Base-by-base conservation (phyloP, 2,113 vertebrate genomes). In the Thinocorus orbignyianus region DNA sequence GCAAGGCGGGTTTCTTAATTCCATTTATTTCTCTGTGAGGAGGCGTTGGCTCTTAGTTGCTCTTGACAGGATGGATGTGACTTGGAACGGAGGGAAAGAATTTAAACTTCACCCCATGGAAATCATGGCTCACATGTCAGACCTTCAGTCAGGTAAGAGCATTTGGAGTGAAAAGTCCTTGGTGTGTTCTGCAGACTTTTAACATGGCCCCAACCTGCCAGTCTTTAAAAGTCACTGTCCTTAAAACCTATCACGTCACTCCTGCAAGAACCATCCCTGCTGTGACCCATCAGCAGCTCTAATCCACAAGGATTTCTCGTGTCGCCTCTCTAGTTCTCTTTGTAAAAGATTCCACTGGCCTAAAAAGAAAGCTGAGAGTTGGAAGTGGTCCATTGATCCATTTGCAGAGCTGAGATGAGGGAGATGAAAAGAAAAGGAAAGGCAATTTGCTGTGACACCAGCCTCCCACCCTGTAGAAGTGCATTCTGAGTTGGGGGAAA, bases 41-140 rank as follows among this genome's bases (percentile, higher is more conserved):
- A 52, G 13, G 33, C 22, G 39, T 26, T 81, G 52, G 44, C 6
- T 72, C 33, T 64, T 49, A 0, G 0, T 7, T 35, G n/a, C 4
- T 85, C 70, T 76, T 55, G 39, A 41, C 51, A 79, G 44, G n/a
- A 25, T 48, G 25, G 33, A n/a, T 65, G 66, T 48, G 48, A 31
- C 5, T 42, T 61, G 33, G 30, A 46, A 22, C 15, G 12, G 39
- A 92, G 33, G 35, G 30, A 78, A 86, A 88, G 37, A 86, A 65
- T 1, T 44, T 26, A 37, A 13, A 28, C 24, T 65, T 85, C 11
- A 16, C 5, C 24, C 25, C 30, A 17, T 2, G 8, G 52, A 49
- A 17, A 20, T 87, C 46, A 30, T 2, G 24, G n/a, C 15, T 74
- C 13, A 17, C 5, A 2, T 37, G 28, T n/a, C 64, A 51, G 26